Evolutionary conservation across 2,888 invertebrate species (phyloP), one percentile per base, ranked within the genome.

Genomic region (Caenorhabditis sinica): DNA sequence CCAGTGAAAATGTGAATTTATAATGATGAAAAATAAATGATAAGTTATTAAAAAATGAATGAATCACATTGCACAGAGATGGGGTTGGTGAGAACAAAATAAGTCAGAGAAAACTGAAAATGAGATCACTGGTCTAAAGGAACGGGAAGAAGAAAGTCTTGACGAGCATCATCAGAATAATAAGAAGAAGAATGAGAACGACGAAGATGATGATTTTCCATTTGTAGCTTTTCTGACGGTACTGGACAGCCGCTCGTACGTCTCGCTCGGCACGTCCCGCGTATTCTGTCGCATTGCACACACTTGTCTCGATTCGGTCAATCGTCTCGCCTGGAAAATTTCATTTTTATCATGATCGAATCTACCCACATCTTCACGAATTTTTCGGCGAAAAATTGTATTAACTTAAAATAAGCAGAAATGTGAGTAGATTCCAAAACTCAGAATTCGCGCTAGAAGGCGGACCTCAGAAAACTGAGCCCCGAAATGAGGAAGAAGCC

Each of bases 231-330:
- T 65, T 63, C 17, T 56, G 71, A 30, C 45, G 63, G 43, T 65
- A 51, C 23, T 65, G 63, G n/a, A 79, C 79, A 0, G 86, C 86
- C n/a, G 58, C 75, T 58, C 73, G 72, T 40, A 86, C 86, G 23
- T 83, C 81, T n/a, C 63, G 51, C 23, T 83, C 72, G 40, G 73
- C 86, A 28, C 49, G 61, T n/a, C 60, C 76, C 11, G 82, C 83
- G 36, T 83, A 86, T 49, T 83, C 86, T 4, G 43, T 56, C 0
- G 86, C 81, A 8, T 40, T 63, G 25, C 43, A 43, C 25, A 86
- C 83, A 40, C 80, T 83, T 33, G 80, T 73, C 49, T 86, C 86
- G 63, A 86, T 86, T 63, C 79, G 74, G 45, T 86, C 86, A 49
- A 86, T 71, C 28, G 83, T 83, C 43, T 86, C 86, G 30, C 86